Evolutionary conservation across 2,797 vertebrate species (phyloP).

Genomic region (Myotis planiceps): DNA sequence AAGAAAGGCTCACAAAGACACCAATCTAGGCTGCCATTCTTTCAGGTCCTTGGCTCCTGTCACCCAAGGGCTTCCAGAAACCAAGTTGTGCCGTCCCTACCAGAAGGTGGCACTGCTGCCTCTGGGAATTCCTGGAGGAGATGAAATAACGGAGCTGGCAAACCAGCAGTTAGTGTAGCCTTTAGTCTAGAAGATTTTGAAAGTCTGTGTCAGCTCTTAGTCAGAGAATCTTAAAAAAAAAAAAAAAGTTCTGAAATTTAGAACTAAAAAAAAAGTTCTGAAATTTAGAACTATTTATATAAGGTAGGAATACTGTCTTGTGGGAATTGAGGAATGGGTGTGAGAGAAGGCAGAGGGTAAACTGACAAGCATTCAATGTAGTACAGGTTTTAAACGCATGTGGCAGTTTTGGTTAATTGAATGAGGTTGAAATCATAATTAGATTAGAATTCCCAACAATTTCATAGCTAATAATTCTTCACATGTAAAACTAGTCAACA

Average conservation of each 20-base stretch:
- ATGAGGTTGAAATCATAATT: not conserved
- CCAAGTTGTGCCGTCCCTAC: slow-evolving; percentile 28
- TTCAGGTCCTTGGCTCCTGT: not conserved
- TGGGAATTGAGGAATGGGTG: not conserved
- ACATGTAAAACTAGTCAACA: not conserved
- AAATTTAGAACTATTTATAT: slow-evolving; percentile 1
- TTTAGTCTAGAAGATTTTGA: slow-evolving; percentile 35
- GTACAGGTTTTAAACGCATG: not conserved
- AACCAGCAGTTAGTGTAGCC: not conserved
- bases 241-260: too few species aligned
- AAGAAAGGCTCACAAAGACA: not conserved
- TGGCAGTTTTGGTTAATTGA: not conserved
- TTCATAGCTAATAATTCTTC: slow-evolving; percentile 3
- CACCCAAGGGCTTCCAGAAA: not conserved
- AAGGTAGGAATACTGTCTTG: slow-evolving; percentile 6
- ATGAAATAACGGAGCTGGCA: not conserved
- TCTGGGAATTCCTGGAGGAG: slow-evolving; percentile 59
- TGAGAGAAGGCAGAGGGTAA: not conserved
- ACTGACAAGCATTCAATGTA: not conserved
- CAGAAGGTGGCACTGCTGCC: slow-evolving; percentile 72
- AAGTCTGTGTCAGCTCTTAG: not conserved
- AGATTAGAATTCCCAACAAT: not conserved
- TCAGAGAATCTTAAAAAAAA: not conserved
- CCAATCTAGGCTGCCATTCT: not conserved
- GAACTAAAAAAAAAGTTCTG: not conserved